These are phyloP conservation scores for Oeneis ivallda DNA, from an alignment of 2,888 invertebrate genomes.

Conservation along the genomic window DNA sequence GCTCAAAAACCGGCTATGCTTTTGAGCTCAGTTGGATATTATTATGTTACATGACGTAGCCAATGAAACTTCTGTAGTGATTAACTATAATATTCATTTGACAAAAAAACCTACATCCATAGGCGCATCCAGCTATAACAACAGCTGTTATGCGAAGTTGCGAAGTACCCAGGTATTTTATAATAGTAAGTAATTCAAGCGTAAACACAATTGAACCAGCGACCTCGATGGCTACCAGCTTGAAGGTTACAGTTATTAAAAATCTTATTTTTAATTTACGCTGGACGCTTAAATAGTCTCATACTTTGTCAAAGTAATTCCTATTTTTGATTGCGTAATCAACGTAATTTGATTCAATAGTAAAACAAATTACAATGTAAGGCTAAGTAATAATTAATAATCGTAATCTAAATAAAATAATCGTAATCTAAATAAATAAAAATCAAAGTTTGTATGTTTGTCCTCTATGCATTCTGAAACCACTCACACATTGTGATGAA, in stretches of 20 bases:
- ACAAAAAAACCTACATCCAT: neutral
- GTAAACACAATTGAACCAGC: conserved; percentile 37
- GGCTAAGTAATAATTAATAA: too few species aligned
- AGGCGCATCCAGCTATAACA: neutral
- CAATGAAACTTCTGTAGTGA: too few species aligned
- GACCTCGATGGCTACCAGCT: conserved; percentile 31
- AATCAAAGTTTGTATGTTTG: too few species aligned
- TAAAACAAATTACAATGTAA: too few species aligned
- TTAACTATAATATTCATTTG: too few species aligned
- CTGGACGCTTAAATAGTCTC: neutral
- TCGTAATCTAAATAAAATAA: too few species aligned
- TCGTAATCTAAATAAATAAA: too few species aligned
- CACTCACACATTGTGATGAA: too few species aligned
- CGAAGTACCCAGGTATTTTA: conserved; percentile 25
- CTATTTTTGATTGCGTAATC: neutral
- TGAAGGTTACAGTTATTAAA: conserved; percentile 34
- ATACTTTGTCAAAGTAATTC: conserved; percentile 2
- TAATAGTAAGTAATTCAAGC: conserved; percentile 38
- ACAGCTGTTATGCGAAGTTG: conserved; percentile 6
- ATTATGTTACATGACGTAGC: too few species aligned
- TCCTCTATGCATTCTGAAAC: too few species aligned
- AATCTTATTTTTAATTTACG: conserved; percentile 18
- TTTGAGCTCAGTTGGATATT: too few species aligned
- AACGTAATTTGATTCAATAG: neutral
- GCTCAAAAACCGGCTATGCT: too few species aligned